Evolutionary conservation across 2,888 invertebrate genomes (phyloP), one percentile per base, ranked within the genome.

Genomic region (Chrysolina oricalcia): DNA sequence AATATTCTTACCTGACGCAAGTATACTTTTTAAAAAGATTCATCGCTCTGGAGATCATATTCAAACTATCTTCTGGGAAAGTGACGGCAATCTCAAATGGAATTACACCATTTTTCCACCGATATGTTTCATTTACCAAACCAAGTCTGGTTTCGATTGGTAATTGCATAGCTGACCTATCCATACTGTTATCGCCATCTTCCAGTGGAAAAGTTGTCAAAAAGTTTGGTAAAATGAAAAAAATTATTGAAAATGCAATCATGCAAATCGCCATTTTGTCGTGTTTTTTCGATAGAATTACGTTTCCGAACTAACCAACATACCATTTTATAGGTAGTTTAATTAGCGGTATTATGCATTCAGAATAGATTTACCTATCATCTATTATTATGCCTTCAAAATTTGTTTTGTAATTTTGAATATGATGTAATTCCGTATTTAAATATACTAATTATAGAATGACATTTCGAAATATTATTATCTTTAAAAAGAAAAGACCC

Each of bases 1-100:
- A 19, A 56, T 21, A 56, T 56, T 59, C 77, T 81, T 82, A 88
- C 64, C 92, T 90, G 17, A 96, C 90, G 86, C 96, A 96, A 0
- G 96, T 96, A 81, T 93, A 90, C 40, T 92, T 91, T 83, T 95
- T 94, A 87, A 94, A 96, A 84, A 94, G 93, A 0, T 91, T 91
- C 84, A 96, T 94, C 0, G 95, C 95, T 69, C 89, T 90, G 87
- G 91, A 91, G 70, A 96, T 95, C 56, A 90, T 88, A 69, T 91
- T 90, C 74, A 89, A 89, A 78, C 95, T 93, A 0, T 84, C 87
- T 90, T 91, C 87, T 91, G 93, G 90, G 84, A 93, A 96, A 70
- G 87, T 87, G 17, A 93, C 93, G 4, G 91, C 91, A 63, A 96
- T 92, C 79, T 90, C 89, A 84, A 93, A 96, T 0, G 95, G 95